Conservation (phyloP, 2,888 invertebrate species). For the Lypha dubia region DNA sequence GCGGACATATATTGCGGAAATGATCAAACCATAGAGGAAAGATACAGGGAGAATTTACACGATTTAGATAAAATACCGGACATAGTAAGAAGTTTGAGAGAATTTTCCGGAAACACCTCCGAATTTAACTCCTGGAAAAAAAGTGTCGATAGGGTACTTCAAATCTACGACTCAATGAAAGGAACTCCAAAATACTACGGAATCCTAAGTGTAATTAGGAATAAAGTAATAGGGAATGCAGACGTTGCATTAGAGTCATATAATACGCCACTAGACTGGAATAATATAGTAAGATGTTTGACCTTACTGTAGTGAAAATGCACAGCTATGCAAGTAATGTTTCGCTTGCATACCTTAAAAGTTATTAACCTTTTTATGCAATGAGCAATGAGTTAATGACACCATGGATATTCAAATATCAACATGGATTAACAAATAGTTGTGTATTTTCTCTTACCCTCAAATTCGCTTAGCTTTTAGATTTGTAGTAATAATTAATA, state of each 20-base stretch:
- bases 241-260: neutral
- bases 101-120: neutral
- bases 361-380: too few relatives aligned
- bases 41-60: neutral
- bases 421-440: too few relatives aligned
- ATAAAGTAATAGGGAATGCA: neutral
- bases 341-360: too few relatives aligned
- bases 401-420: too few relatives aligned
- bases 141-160: neutral
- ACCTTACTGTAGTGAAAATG: too few relatives aligned
- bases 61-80: conserved; percentile 3
- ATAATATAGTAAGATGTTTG: conserved; percentile 33
- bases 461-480: too few relatives aligned
- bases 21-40: neutral
- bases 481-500: too few relatives aligned
- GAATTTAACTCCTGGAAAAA: neutral
- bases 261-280: conserved; percentile 11
- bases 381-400: too few relatives aligned
- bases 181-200: conserved; percentile 2
- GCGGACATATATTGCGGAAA: too few relatives aligned
- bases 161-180: neutral
- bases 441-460: too few relatives aligned
- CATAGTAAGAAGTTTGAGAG: neutral
- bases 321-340: too few relatives aligned
- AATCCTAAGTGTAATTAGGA: neutral